Evolutionary conservation across 2,113 vertebrate genomes (phyloP).

Genomic region (Phalacrocorax carbo): DNA sequence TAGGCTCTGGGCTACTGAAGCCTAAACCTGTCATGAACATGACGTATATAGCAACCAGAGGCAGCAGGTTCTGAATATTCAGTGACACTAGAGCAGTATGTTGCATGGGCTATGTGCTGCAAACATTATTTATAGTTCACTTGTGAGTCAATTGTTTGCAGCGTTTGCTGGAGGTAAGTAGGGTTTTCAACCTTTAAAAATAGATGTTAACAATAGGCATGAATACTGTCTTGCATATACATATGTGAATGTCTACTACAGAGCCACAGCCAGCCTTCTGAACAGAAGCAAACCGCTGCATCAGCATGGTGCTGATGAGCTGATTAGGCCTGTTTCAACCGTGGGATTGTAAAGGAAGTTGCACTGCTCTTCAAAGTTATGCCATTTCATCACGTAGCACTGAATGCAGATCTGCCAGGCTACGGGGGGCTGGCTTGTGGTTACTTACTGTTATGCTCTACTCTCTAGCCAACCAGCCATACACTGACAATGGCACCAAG

Average conservation of each 20-base stretch:
- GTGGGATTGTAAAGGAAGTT: background rate
- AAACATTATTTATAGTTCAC: conserved; percentile 31
- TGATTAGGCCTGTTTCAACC: background rate
- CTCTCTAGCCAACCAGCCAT: background rate
- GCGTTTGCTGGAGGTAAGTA: background rate
- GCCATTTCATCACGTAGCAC: background rate
- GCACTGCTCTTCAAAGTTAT: background rate
- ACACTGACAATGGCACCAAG: background rate
- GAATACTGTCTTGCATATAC: background rate
- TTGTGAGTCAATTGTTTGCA: conserved; percentile 42
- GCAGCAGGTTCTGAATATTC: conserved; percentile 30
- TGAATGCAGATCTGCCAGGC: background rate
- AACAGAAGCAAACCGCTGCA: background rate
- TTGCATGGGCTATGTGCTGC: background rate
- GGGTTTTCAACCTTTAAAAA: conserved; percentile 12
- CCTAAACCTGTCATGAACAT: background rate
- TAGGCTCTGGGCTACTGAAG: background rate
- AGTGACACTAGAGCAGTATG: background rate
- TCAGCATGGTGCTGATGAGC: accelerated
- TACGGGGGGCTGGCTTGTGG: accelerated
- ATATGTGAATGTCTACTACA: background rate
- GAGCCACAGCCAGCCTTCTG: background rate
- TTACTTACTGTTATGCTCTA: background rate
- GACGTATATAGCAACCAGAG: background rate
- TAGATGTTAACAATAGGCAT: background rate